Evolutionary conservation across 2,113 vertebrate species (phyloP).

Genomic region (Syrmaticus mikado): DNA sequence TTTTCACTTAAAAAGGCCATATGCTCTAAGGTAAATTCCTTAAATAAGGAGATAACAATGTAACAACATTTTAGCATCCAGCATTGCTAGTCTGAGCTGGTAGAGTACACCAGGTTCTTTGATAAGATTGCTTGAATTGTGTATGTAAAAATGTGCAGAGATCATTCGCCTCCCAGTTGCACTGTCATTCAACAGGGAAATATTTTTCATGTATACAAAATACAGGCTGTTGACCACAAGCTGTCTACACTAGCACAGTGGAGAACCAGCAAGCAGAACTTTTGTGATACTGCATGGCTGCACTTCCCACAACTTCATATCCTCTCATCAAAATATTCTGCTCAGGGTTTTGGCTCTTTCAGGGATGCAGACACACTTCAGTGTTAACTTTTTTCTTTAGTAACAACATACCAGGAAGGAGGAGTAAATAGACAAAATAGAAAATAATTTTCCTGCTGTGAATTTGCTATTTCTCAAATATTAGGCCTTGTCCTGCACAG

Average conservation of each 20-base stretch:
- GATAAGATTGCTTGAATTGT: neutral
- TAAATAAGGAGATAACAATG: neutral
- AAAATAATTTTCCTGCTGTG: neutral
- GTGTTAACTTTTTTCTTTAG: neutral
- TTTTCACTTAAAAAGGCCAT: neutral
- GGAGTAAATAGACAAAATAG: neutral
- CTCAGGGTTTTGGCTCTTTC: neutral
- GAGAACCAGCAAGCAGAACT: neutral
- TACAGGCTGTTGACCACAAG: neutral
- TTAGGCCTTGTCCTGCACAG: neutral
- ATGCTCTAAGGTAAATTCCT: neutral
- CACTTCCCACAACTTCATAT: neutral
- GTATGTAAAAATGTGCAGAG: neutral
- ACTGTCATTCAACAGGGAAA: neutral
- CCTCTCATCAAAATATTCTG: neutral
- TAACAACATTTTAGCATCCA: neutral
- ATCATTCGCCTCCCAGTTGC: neutral
- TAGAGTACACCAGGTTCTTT: neutral
- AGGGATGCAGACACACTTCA: neutral
- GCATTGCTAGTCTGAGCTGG: neutral
- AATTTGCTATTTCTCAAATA: neutral
- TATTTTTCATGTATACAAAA: neutral
- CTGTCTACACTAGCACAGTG: neutral
- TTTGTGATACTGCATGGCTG: neutral
- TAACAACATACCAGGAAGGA: neutral